Evolutionary conservation across 2,797 vertebrate genomes (phyloP).

Genomic region (Sebastes jordani): DNA sequence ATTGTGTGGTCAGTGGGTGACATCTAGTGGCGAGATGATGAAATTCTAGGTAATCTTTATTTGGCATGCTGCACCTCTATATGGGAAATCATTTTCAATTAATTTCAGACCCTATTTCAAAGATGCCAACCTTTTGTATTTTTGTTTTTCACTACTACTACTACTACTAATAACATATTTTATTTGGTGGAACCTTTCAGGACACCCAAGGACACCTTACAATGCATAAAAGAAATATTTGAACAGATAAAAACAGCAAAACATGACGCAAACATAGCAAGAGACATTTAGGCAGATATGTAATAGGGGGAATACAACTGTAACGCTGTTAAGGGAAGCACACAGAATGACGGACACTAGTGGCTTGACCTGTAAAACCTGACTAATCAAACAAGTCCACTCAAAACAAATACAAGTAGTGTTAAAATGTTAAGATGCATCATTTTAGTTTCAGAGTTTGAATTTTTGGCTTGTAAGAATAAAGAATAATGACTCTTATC

Average conservation of each 20-base stretch:
- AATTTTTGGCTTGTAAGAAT: neutral
- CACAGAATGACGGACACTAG: too few species aligned
- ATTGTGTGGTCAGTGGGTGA: slow-evolving; percentile 62
- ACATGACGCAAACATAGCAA: too few species aligned
- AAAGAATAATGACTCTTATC: neutral
- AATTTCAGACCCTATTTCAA: neutral
- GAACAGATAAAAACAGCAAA: too few species aligned
- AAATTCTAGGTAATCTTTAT: neutral
- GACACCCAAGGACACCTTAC: too few species aligned
- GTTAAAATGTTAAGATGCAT: neutral
- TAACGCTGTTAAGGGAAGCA: too few species aligned
- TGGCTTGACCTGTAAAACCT: neutral
- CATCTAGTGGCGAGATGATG: slow-evolving; percentile 69
- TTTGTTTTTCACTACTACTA: neutral
- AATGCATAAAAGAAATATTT: too few species aligned
- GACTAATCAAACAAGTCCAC: neutral
- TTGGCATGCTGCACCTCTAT: neutral
- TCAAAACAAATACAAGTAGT: neutral
- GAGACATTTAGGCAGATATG: too few species aligned
- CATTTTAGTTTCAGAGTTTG: neutral
- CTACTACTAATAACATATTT: too few species aligned
- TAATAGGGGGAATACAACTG: too few species aligned
- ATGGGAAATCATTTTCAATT: neutral
- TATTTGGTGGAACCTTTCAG: too few species aligned
- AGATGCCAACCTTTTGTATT: neutral